Base-by-base conservation (phyloP, 2,113 vertebrate genomes). In the Chinchilla lanigera region DNA sequence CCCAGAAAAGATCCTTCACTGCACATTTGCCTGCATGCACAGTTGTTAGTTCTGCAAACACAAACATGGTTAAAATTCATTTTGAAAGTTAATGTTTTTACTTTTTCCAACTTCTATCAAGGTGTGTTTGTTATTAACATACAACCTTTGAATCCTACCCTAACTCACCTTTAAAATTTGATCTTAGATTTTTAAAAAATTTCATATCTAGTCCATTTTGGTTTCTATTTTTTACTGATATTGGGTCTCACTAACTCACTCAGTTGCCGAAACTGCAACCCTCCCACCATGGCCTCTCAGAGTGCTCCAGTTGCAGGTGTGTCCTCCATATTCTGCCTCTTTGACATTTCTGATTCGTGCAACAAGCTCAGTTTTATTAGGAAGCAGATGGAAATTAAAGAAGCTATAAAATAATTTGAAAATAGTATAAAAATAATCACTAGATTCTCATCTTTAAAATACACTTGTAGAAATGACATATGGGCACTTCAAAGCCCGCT, bases 61-160 rank as follows among this genome's bases (percentile, higher is more conserved):
- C 60, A 89, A 97, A 92, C 33, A 26, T 80, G 7, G n/a, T 89
- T 98, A 80, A 90, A 97, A 89, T 35, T 94, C 95, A 71, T 96
- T 92, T 92, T 56, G 91, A 22, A 90, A 58, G 24, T 47, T 77
- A 52, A 75, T 78, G 16, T 44, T 93, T 89, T 87, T 47, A 97
- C 73, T 90, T 96, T 78, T 95, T 93, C 67, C 88, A 93, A 63
- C 85, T 94, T 96, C 56, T 44, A 71, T 96, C 28, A 85, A 91
- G 33, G 0, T 56, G 69, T 86, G 67, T 90, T 33, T 30, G 28
- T 60, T 71, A 97, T 44, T 71, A 97, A 97, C 24, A 97, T 4
- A 87, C 28, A 84, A 28, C 8, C 82, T 82, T 35, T 71, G 22
- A 6, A 91, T 85, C 63, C 73, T 71, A 86, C 50, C 69, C 20